A percentile compares a stretch with the other conserved stretches of the same genome.
These are phyloP conservation scores for Epinephelus awoara DNA, from an alignment of 2,797 vertebrate species.

Conservation along the genomic window DNA sequence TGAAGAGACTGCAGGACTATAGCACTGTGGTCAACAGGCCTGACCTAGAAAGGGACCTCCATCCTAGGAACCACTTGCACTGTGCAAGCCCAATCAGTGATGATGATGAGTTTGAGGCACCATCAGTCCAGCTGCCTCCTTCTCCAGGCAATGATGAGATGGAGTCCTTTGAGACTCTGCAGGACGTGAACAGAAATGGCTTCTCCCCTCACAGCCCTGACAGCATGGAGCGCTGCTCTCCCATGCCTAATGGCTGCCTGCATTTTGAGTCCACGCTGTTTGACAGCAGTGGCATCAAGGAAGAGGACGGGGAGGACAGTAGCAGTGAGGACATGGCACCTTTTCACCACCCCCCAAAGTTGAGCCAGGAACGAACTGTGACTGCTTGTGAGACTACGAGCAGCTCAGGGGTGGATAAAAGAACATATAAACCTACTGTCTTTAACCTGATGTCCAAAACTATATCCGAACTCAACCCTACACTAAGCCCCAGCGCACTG, in stretches of 20 bases:
- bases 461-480: constrained; percentile 81
- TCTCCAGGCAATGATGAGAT: constrained; percentile 72
- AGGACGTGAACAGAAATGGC: constrained; percentile 76
- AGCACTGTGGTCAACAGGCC: constrained; percentile 89
- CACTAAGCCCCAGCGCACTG: constrained; percentile 80
- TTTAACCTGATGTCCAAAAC: constrained; percentile 85
- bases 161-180: constrained; percentile 66
- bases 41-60: constrained; percentile 72
- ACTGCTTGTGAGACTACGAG: constrained; percentile 53
- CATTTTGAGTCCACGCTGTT: constrained; percentile 88
- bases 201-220: constrained; percentile 82
- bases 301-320: constrained; percentile 63
- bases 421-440: constrained; percentile 78
- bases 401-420: constrained; percentile 67
- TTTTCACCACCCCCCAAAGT: constrained; percentile 70
- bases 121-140: constrained; percentile 73
- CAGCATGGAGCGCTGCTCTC: constrained; percentile 80
- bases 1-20: constrained; percentile 91
- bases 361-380: constrained; percentile 59
- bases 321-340: constrained; percentile 60
- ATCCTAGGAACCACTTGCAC: constrained; percentile 71
- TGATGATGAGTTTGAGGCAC: constrained; percentile 78
- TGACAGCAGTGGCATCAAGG: constrained; percentile 82
- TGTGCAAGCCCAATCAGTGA: constrained; percentile 79
- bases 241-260: constrained; percentile 84